Evolutionary conservation across 2,797 vertebrate species (phyloP), one percentile per base, ranked within the genome.

Genomic region (Emydoidea blandingii): DNA sequence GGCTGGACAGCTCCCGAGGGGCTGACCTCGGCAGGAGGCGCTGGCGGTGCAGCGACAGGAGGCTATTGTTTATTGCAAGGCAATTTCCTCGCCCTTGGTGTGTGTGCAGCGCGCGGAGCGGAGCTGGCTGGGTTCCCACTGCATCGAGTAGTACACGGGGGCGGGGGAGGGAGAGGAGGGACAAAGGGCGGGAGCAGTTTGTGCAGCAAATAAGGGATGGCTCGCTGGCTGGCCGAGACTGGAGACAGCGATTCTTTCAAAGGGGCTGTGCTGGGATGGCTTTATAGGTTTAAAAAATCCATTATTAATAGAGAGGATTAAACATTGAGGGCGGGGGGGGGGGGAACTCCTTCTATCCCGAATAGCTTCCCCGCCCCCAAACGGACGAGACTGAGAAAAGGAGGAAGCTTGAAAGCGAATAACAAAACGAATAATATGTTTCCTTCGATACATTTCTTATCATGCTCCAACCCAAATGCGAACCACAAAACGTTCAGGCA

Each of bases 191-290:
- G 97, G 97, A 96, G 85, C 84, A 96, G 92, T 54, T 91, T 50
- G 92, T 85, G 83, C 97, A 90, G 97, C 98, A 94, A 98, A 98
- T 98, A 88, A 93, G 96, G 92, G 94, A 91, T 91, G 85, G 81
- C 89, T 92, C 81, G 83, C 84, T 72, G 72, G 29, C 79, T 92
- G 91, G 95, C 94, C 87, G 83, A 92, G 89, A 88, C 91, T 65
- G 79, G 93, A 81, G 80, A 96, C 56, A 94, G 96, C 88, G 89
- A 87, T 87, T 59, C 82, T 91, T 96, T 94, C 85, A 93, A 98
- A 97, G 96, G 89, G 87, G 95, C 93, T 14, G 0, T 56, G 1
- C 79, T 3, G 91, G 53, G 84, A 85, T 44, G 92, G 81, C 95
- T 83, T 95, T 49, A 41, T 89, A 31, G 8, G 53, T 81, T 93